A percentile compares a stretch with the other conserved stretches of the same genome.
phyloP scores from a whole-genome alignment of 2,113 vertebrate species.

The Periophthalmus modestus region DNA sequence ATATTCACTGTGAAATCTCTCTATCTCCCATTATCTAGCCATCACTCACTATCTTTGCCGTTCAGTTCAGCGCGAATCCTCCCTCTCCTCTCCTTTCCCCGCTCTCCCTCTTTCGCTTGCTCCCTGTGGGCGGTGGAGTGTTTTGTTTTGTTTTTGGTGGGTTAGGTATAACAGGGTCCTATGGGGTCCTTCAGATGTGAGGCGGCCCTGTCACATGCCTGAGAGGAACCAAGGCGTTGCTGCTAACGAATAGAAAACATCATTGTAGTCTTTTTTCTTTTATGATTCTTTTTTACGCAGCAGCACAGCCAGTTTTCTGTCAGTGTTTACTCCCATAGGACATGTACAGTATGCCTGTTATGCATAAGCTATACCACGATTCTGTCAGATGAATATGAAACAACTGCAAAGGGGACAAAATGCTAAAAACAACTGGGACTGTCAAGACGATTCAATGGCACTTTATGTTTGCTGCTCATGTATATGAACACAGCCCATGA shows the following conservation, averaged over 20 bases:
- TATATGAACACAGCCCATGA: neutral
- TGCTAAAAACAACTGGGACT: slow-evolving; percentile 29
- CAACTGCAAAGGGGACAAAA: slow-evolving; percentile 53
- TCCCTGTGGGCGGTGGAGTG: slow-evolving; percentile 45
- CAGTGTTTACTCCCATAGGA: slow-evolving; percentile 69
- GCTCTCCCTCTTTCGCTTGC: slow-evolving; percentile 4
- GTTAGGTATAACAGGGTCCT: slow-evolving; percentile 64
- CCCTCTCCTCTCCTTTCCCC: slow-evolving; percentile 4
- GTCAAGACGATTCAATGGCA: slow-evolving; percentile 10
- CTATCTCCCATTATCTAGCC: slow-evolving; percentile 59
- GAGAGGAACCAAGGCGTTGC: slow-evolving; percentile 36
- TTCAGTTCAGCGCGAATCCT: slow-evolving; percentile 26
- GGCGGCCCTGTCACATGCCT: slow-evolving; percentile 64
- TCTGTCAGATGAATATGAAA: slow-evolving; percentile 55
- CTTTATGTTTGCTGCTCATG: neutral
- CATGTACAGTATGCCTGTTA: slow-evolving; percentile 50
- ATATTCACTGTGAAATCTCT: slow-evolving; percentile 58
- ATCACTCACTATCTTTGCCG: slow-evolving; percentile 49
- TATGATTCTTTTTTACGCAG: neutral
- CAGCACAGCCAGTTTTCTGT: slow-evolving; percentile 44
- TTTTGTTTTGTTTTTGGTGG: slow-evolving; percentile 54
- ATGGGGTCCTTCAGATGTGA: slow-evolving; percentile 52
- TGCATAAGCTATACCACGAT: slow-evolving; percentile 52
- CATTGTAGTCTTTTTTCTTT: slow-evolving; percentile 26
- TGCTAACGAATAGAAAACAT: slow-evolving; percentile 59